Base-by-base conservation (phyloP, 2,797 vertebrate species). In the Malacoctenus gilli region DNA sequence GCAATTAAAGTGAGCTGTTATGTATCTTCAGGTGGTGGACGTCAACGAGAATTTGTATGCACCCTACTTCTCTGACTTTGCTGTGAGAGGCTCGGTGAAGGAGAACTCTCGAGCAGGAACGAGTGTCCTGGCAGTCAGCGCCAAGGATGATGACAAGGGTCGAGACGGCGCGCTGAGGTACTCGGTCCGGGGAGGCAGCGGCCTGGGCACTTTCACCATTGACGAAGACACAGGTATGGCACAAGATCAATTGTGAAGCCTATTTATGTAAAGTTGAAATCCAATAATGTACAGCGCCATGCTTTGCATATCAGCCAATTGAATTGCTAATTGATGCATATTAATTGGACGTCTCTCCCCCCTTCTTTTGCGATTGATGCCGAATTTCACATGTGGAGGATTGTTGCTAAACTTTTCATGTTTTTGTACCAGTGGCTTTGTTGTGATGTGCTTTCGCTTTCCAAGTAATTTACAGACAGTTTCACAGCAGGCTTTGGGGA, bases 191-290 rank as follows among this genome's bases (percentile, higher is more conserved):
- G 93, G 94, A 83, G 96, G 95, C 67, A 96, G 94, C 59, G 95
- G 95, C 62, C 42, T 97, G 68, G 96, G 95, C 71, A 91, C 93
- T 76, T 99, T 99, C 87, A 93, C 77, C 82, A 96, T 99, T 76
- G 94, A 98, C 2, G 94, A 98, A 91, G 94, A 98, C 83, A 98
- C 95, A 93, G 97, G 97, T 97, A 94, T 82, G 87, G 80, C 80
- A 87, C 32, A 82, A 77, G 64, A 87, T 87, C 74, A 70, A 79
- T 83, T 58, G 28, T 25, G 1, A 56, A 77, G 43, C 68, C 67
- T 68, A 57, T 79, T 86, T 84, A 83, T 83, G 79, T 72, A 65
- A 79, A 84, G 75, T 82, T 54, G 52, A 78, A 86, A 86, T 77
- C 61, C 69, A 81, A 59, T 83, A 73, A 72, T 36, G 20, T 35